Percentiles rank a stretch among this genome's conserved stretches.
Evolutionary conservation across 2,113 vertebrate species (phyloP).

Genomic region (Manacus vitellinus): DNA sequence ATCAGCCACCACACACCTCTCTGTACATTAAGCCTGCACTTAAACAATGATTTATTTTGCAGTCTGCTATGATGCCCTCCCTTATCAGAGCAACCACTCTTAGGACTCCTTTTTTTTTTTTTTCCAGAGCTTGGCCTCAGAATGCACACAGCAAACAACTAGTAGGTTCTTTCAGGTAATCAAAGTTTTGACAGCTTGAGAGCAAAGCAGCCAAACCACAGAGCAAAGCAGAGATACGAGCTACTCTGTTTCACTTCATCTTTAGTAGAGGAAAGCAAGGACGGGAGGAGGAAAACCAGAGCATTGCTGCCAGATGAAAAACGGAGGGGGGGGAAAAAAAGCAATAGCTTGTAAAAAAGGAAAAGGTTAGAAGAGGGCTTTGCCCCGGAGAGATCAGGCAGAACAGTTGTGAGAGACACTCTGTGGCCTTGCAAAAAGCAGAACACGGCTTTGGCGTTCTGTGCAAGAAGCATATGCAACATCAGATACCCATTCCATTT

Average conservation of each 20-base stretch:
- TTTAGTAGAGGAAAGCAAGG: neutral
- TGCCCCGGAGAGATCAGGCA: neutral
- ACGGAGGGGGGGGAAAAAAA: neutral
- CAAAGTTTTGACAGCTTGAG: neutral
- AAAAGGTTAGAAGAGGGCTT: constrained; percentile 41
- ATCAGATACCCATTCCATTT: constrained; percentile 79
- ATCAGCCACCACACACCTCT: neutral
- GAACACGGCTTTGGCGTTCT: constrained; percentile 60
- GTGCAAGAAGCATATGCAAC: constrained; percentile 70
- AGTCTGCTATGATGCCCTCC: neutral
- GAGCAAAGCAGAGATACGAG: neutral
- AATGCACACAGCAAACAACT: neutral
- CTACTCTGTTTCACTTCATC: neutral
- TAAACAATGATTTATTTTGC: neutral
- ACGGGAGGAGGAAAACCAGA: constrained; percentile 5
- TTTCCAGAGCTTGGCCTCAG: neutral
- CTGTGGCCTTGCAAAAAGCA: constrained; percentile 64
- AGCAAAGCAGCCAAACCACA: neutral
- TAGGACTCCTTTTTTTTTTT: neutral
- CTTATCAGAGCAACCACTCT: neutral
- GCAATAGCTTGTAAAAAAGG: neutral
- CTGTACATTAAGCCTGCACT: neutral
- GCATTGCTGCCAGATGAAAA: constrained; percentile 42
- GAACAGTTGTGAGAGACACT: constrained; percentile 34
- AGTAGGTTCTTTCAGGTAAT: neutral